Percentiles rank a stretch among this genome's conserved stretches.
Evolutionary conservation across 1,140 invertebrate species (phyloP).

Genomic region (Eubasilissa regina): DNA sequence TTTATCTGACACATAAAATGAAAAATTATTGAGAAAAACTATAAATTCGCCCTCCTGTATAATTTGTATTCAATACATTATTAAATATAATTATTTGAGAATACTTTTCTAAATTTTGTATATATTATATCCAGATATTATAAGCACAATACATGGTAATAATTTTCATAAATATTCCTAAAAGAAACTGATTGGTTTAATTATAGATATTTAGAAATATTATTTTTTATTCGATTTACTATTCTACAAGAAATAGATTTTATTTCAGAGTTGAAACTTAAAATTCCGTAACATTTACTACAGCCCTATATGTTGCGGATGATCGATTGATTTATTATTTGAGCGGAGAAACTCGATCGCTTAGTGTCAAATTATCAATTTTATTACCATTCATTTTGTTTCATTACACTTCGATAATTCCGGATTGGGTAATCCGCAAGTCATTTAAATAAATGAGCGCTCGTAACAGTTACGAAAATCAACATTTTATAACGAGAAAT

Average conservation of each 20-base stretch:
- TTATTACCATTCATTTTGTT: conserved; percentile 44
- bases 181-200: too few species aligned
- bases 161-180: too few species aligned
- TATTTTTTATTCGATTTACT: too few species aligned
- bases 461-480: not conserved
- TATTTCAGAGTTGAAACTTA: conserved; percentile 8
- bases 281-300: not conserved
- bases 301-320: not conserved
- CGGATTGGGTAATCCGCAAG: conserved; percentile 39
- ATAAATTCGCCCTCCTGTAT: too few species aligned
- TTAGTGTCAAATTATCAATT: conserved; percentile 49
- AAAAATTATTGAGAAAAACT: too few species aligned
- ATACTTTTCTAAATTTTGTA: too few species aligned
- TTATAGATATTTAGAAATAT: too few species aligned
- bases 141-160: too few species aligned
- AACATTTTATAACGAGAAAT: not conserved
- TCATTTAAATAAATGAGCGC: conserved; percentile 31
- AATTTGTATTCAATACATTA: too few species aligned
- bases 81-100: too few species aligned
- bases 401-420: conserved; percentile 44
- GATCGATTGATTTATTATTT: conserved; percentile 41
- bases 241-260: not conserved
- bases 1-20: too few species aligned
- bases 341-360: conserved; percentile 40
- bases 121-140: too few species aligned